These are phyloP conservation scores for Spisula subtruncata DNA, from an alignment of 2,888 invertebrate species.

Conservation along the genomic window DNA sequence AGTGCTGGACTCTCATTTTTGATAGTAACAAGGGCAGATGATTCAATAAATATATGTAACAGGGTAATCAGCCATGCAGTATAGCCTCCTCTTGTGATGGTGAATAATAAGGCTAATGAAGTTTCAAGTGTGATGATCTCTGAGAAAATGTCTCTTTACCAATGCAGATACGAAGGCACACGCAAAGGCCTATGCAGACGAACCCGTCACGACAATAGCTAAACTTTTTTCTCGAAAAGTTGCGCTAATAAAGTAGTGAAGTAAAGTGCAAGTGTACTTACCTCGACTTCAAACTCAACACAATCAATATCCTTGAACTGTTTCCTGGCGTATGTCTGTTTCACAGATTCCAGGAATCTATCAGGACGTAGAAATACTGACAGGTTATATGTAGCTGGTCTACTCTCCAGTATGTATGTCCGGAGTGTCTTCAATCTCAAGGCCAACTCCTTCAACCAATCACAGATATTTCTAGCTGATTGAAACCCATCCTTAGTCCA, in stretches of 20 bases:
- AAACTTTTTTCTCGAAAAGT: too few relatives aligned
- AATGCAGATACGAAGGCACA: too few relatives aligned
- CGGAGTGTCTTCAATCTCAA: conserved; percentile 71
- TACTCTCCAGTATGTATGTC: conserved; percentile 71
- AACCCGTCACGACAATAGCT: too few relatives aligned
- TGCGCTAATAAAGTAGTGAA: background rate
- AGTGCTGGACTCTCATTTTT: too few relatives aligned
- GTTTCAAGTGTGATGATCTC: too few relatives aligned
- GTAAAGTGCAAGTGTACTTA: conserved; percentile 62
- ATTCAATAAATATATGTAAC: too few relatives aligned
- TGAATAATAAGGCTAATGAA: too few relatives aligned
- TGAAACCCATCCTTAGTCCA: conserved; percentile 82
- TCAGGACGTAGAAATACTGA: conserved; percentile 84
- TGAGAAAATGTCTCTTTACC: too few relatives aligned
- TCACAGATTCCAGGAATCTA: conserved; percentile 81
- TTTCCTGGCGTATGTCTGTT: conserved; percentile 82
- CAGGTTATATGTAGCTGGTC: conserved; percentile 76
- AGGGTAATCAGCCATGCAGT: too few relatives aligned
- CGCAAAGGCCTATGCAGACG: too few relatives aligned
- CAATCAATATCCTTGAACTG: conserved; percentile 83
- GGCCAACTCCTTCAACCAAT: conserved; percentile 80
- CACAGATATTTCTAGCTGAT: conserved; percentile 73
- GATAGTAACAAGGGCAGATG: too few relatives aligned
- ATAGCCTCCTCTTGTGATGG: too few relatives aligned
- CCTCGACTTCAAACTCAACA: conserved; percentile 82